Evolutionary conservation across 2,113 vertebrate genomes (phyloP), one percentile per base, ranked within the genome.

Genomic region (Camarhynchus parvulus): DNA sequence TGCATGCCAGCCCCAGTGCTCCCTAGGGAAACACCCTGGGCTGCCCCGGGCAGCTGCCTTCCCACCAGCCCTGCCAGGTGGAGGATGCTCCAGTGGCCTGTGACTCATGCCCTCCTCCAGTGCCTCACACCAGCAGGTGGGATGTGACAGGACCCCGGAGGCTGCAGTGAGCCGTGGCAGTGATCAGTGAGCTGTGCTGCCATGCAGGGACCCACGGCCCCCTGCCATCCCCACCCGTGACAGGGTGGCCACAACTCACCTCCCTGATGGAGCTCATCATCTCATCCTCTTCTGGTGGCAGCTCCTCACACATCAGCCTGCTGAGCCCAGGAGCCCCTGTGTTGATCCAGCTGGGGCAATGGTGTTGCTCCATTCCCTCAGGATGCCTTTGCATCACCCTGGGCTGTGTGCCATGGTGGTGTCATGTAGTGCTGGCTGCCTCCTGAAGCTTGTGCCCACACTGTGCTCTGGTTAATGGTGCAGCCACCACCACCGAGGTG

Each of bases 171-270:
- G 79, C 75, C 1, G 0, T 69, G 87, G 44, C 0, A 3, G 44
- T 0, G 0, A 35, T 90, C 88, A 66, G 55, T 0, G 37, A 93
- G 79, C 78, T 50, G 69, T 44, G 62, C 76, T 18, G 44, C 87
- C 9, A 0, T 2, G 4, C 3, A 3, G 83, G 41, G 21, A 62
- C 55, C 30, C 9, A 2, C 1, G 0, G 64, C 31, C 30, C 68
- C 47, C 44, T 3, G 0, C 31, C 53, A 16, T 12, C 24, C 55
- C 6, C 5, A 0, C 3, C 44, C 0, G 0, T 56, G 33, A 37
- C 0, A 0, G 17, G 18, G 18, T 17, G 61, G 44, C 53, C 73
- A 42, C 52, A 74, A 37, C 28, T 87, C 41, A 15, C 31, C 30
- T 89, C 42, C 46, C 50, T 25, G 22, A 15, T 41, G 41, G 73